These are phyloP conservation scores for Melanophora roralis DNA, from an alignment of 2,888 invertebrate genomes.

Conservation along the genomic window DNA sequence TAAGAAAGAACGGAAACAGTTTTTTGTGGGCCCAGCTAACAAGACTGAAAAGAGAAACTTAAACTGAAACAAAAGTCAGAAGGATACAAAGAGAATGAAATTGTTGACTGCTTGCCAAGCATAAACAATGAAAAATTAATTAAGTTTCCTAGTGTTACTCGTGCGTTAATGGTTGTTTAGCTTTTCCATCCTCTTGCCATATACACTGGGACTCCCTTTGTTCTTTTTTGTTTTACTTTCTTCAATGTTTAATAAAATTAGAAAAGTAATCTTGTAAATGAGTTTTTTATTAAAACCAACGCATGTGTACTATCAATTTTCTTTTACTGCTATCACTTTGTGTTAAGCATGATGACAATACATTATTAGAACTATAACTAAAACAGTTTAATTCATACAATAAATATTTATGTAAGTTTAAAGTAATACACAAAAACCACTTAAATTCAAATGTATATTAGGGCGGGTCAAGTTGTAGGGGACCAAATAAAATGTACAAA, in stretches of 20 bases:
- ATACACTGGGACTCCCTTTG: neutral
- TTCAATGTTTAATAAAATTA: neutral
- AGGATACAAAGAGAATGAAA: neutral
- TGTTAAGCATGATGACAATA: neutral
- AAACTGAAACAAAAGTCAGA: neutral
- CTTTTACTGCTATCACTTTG: neutral
- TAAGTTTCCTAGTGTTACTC: conserved; percentile 44
- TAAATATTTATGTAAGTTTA: neutral
- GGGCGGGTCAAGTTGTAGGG: no score
- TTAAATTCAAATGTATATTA: no score
- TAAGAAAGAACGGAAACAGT: neutral
- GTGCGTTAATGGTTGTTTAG: conserved; percentile 37
- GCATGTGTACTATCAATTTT: neutral
- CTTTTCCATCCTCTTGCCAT: neutral
- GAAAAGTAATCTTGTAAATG: conserved; percentile 24
- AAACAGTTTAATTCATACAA: neutral
- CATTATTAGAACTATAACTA: neutral
- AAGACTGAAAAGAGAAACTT: neutral
- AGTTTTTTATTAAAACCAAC: neutral
- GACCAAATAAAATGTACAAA: no score
- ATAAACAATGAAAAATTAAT: conserved; percentile 55
- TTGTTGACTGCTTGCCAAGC: conserved; percentile 48
- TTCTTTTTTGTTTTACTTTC: neutral
- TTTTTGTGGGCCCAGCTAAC: conserved; percentile 10
- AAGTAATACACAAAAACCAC: neutral